phyloP scores from a whole-genome alignment of 2,797 vertebrate genomes.

The Spinus pinus region DNA sequence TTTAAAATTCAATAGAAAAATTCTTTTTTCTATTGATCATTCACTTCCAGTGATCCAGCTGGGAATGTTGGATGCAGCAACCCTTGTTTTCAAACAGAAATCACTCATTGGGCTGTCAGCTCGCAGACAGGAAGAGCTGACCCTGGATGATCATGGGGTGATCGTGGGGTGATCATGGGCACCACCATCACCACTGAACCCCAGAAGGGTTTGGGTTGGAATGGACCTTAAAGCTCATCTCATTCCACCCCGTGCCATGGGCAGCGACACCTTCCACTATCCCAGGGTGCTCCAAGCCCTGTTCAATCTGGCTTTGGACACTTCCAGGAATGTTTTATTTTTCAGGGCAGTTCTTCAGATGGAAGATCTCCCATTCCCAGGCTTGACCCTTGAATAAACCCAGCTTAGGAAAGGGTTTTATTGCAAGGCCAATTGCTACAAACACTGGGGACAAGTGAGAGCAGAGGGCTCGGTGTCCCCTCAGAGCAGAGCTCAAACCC shows the following conservation, averaged over 20 bases:
- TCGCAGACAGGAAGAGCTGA: background rate
- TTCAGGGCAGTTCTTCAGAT: background rate
- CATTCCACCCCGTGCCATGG: background rate
- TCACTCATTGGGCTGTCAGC: background rate
- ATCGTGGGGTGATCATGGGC: accelerated
- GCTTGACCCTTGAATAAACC: accelerated
- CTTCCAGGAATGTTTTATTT: background rate
- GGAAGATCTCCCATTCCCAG: background rate
- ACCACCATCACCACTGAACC: background rate
- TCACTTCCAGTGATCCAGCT: background rate
- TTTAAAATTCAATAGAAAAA: background rate
- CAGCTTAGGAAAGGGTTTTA: background rate
- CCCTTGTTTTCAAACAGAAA: background rate
- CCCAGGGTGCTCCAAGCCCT: background rate
- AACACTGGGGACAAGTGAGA: background rate
- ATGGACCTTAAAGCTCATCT: background rate
- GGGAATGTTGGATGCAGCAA: background rate
- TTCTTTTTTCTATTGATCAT: background rate
- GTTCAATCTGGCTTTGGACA: accelerated
- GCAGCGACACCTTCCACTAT: background rate
- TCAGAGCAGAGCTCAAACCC: background rate
- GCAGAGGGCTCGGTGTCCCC: background rate
- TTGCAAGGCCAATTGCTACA: background rate
- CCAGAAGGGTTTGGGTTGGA: background rate
- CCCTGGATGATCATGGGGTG: background rate